phyloP scores from a whole-genome alignment of 2,888 invertebrate genomes.

The Dasysyrphus albostriatus region DNA sequence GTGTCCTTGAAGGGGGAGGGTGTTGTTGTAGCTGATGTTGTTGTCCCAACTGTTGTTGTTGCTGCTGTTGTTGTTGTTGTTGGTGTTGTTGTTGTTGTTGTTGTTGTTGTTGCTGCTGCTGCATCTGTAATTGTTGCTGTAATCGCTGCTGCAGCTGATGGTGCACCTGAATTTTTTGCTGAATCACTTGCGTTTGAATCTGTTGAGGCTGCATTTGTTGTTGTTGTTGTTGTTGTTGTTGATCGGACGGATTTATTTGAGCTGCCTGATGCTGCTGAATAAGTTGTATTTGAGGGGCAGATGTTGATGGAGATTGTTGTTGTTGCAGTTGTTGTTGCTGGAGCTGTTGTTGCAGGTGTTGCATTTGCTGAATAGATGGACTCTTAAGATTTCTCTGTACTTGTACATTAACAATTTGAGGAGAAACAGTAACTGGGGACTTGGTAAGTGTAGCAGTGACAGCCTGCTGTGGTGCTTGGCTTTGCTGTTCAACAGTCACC shows the following conservation, averaged over 20 bases:
- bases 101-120: too few species aligned
- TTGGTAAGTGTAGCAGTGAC: conserved; percentile 54
- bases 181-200: conserved; percentile 63
- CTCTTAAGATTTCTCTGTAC: conserved; percentile 76
- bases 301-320: conserved; percentile 22
- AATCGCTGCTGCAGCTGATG: conserved; percentile 77
- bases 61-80: conserved; percentile 78
- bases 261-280: conserved; percentile 78
- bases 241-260: conserved; percentile 52
- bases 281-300: conserved; percentile 77
- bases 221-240: conserved; percentile 78
- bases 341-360: conserved; percentile 66
- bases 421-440: conserved; percentile 54
- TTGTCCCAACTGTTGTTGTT: conserved; percentile 76
- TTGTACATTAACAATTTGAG: conserved; percentile 70
- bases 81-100: conserved; percentile 81
- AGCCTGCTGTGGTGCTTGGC: conserved; percentile 54
- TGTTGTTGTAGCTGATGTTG: conserved; percentile 52
- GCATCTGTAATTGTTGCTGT: conserved; percentile 78
- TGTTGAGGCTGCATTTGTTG: conserved; percentile 77
- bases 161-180: conserved; percentile 77
- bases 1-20: conserved; percentile 60
- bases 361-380: conserved; percentile 77
- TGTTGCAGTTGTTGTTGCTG: conserved; percentile 51
- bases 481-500: conserved; percentile 29